A percentile compares a stretch with the other conserved stretches of the same genome.
Conservation (phyloP, 1,140 invertebrate species). For the Vanessa tameamea region DNA sequence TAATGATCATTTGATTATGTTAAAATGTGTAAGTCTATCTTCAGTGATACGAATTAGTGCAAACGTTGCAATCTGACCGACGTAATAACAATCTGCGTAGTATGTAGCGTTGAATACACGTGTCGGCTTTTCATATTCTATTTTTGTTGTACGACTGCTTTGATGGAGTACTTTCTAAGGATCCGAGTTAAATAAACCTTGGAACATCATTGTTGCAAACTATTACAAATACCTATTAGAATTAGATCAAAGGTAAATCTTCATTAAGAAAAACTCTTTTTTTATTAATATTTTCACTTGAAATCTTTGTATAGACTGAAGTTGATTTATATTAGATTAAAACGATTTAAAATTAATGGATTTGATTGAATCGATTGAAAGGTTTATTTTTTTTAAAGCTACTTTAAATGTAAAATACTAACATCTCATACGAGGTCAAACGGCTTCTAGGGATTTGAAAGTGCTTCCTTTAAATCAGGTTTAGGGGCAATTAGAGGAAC, state of each 20-base stretch:
- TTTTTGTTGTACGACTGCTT: constrained; percentile 32
- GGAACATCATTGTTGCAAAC: neutral
- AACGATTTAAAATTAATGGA: neutral
- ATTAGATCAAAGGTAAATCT: neutral
- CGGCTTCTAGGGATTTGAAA: constrained; percentile 20
- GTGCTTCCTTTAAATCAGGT: constrained; percentile 23
- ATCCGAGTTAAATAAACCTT: constrained; percentile 5
- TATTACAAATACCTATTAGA: neutral
- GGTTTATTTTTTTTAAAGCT: constrained; percentile 9
- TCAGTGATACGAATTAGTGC: constrained; percentile 23
- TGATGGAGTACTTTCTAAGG: constrained; percentile 29
- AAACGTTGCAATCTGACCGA: constrained; percentile 30
- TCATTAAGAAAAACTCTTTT: neutral
- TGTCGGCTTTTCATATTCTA: constrained; percentile 39
- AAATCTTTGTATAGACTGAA: neutral
- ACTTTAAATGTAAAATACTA: neutral
- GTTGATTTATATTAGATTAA: neutral
- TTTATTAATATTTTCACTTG: neutral
- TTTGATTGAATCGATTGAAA: neutral
- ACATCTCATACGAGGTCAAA: constrained; percentile 20
- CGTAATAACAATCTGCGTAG: constrained; percentile 44
- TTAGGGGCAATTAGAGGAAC: constrained; percentile 29
- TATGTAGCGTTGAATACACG: constrained; percentile 37
- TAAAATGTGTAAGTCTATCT: constrained; percentile 17
- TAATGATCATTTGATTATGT: constrained; percentile 12